A percentile compares a stretch with the other conserved stretches of the same genome.
Conservation (phyloP, 2,888 invertebrate species). For the Thymelicus sylvestris region DNA sequence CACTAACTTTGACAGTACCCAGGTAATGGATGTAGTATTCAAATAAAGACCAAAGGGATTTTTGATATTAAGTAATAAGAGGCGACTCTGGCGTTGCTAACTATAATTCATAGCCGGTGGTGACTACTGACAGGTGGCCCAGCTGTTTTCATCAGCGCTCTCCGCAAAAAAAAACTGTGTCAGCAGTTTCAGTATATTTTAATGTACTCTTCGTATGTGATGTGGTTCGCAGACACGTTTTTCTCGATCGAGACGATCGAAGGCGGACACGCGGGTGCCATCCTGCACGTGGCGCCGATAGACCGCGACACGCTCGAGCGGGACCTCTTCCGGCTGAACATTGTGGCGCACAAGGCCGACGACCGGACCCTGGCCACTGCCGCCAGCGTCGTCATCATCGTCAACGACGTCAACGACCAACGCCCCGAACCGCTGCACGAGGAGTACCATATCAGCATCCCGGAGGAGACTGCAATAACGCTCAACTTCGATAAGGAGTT, state of each 20-base stretch:
- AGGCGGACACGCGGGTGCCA: slow-evolving; percentile 62
- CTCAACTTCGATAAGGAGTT: slow-evolving; percentile 75
- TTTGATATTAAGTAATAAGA: too few species aligned
- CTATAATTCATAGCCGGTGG: too few species aligned
- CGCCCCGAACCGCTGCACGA: slow-evolving; percentile 76
- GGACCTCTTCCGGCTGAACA: slow-evolving; percentile 74
- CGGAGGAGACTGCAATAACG: slow-evolving; percentile 82
- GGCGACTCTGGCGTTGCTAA: too few species aligned
- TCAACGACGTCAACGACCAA: slow-evolving; percentile 87
- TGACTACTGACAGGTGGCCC: too few species aligned
- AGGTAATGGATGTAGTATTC: too few species aligned
- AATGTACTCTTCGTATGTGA: too few species aligned
- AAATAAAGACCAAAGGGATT: too few species aligned
- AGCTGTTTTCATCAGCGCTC: too few species aligned
- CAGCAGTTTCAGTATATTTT: too few species aligned
- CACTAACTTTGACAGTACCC: too few species aligned
- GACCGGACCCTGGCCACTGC: slow-evolving; percentile 60
- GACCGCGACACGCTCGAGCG: slow-evolving; percentile 74
- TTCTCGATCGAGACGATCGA: slow-evolving; percentile 64
- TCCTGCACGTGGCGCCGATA: slow-evolving; percentile 66
- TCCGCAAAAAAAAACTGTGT: too few species aligned
- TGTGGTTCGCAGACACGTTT: slow-evolving; percentile 60
- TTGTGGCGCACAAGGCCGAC: slow-evolving; percentile 76
- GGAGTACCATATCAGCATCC: slow-evolving; percentile 66
- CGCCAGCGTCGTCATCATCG: slow-evolving; percentile 72